Percentiles rank a stretch among this genome's conserved stretches.
phyloP scores from a whole-genome alignment of 2,888 invertebrate species.

The Invenusta paracnida region DNA sequence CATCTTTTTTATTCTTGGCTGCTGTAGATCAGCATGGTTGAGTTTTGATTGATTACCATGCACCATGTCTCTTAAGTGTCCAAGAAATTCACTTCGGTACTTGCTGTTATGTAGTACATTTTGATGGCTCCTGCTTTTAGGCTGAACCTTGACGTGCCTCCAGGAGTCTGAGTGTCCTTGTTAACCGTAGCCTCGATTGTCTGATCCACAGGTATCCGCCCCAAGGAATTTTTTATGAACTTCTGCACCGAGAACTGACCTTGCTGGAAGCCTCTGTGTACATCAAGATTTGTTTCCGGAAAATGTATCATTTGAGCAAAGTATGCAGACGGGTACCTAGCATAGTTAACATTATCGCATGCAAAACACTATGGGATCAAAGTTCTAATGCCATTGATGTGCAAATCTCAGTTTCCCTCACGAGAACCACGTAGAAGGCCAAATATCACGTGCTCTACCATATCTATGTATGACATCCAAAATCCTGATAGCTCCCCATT shows the following conservation, averaged over 20 bases:
- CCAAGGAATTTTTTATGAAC: background rate
- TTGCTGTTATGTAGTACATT: slow-evolving; percentile 15
- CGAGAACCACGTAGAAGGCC: slow-evolving; percentile 36
- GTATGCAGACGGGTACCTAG: slow-evolving; percentile 10
- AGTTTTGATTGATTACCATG: slow-evolving; percentile 31
- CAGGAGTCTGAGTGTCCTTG: slow-evolving; percentile 13
- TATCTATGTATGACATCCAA: background rate
- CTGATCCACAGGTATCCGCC: slow-evolving; percentile 6
- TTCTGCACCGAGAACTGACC: slow-evolving; percentile 14
- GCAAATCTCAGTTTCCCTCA: slow-evolving; percentile 26
- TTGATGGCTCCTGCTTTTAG: slow-evolving; percentile 21
- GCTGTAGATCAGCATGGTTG: slow-evolving; percentile 39
- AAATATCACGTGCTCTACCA: slow-evolving; percentile 34
- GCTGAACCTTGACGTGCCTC: background rate
- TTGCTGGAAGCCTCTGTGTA: slow-evolving; percentile 20
- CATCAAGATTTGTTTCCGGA: slow-evolving; percentile 23
- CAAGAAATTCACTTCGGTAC: slow-evolving; percentile 11
- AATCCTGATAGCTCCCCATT: background rate
- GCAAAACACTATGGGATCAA: background rate
- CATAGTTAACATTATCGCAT: slow-evolving; percentile 3
- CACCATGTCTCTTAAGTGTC: slow-evolving; percentile 21
- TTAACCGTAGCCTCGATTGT: slow-evolving; percentile 5
- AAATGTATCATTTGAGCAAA: slow-evolving; percentile 1
- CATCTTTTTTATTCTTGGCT: slow-evolving; percentile 44
- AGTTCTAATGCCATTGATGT: slow-evolving; percentile 21